A percentile compares a stretch with the other conserved stretches of the same genome.
These are phyloP conservation scores for Acleris sparsana DNA, from an alignment of 2,888 invertebrate genomes.

Conservation along the genomic window DNA sequence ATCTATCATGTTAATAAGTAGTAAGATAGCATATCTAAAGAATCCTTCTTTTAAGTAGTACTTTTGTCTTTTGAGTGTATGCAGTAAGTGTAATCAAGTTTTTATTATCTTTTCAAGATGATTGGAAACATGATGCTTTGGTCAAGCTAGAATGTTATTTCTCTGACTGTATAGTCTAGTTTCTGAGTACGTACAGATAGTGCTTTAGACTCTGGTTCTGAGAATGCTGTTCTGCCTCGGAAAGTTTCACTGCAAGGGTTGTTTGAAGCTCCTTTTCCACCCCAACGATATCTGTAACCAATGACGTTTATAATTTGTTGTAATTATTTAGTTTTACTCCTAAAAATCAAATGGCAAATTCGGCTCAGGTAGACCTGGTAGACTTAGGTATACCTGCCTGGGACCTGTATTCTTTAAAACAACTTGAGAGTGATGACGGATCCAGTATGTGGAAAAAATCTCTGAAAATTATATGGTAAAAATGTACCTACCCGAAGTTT, in stretches of 20 bases:
- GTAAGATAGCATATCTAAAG: slow-evolving; percentile 3
- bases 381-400: no score
- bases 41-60: slow-evolving; percentile 12
- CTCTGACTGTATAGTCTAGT: no score
- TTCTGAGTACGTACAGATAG: slow-evolving; percentile 62
- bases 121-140: neutral
- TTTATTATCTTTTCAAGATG: slow-evolving; percentile 16
- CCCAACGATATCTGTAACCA: slow-evolving; percentile 89
- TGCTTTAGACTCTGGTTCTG: slow-evolving; percentile 93
- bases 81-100: neutral
- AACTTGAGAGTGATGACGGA: no score
- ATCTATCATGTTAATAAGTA: no score
- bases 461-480: no score
- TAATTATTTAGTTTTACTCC: neutral
- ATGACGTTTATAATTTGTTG: neutral
- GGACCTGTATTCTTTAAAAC: no score
- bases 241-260: slow-evolving; percentile 93
- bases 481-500: slow-evolving; percentile 94
- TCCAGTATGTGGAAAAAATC: no score
- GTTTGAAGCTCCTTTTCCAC: slow-evolving; percentile 91
- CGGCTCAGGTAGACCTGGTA: no score
- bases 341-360: no score
- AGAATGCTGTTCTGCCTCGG: slow-evolving; percentile 91
- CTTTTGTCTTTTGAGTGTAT: neutral
- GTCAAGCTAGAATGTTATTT: no score